phyloP scores from a whole-genome alignment of 2,113 vertebrate genomes.

The Chunga burmeisteri region DNA sequence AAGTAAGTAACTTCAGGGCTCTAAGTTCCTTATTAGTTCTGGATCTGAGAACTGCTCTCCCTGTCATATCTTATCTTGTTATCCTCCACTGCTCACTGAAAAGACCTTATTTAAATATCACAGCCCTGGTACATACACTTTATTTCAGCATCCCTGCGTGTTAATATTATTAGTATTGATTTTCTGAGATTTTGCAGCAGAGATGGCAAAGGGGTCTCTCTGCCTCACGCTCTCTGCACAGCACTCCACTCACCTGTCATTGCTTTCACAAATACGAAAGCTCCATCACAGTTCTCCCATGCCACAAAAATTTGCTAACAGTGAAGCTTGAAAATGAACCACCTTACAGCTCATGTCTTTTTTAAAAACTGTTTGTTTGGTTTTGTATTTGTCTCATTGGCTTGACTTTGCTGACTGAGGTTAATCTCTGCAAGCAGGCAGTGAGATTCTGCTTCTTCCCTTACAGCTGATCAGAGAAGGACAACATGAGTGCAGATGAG shows the following conservation, averaged over 20 bases:
- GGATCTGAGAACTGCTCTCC: background rate
- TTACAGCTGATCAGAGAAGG: background rate
- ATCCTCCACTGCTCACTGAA: background rate
- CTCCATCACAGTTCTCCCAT: background rate
- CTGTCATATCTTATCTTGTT: background rate
- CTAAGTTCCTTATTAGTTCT: conserved; percentile 9
- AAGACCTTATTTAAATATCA: conserved; percentile 31
- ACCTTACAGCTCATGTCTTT: background rate
- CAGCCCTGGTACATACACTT: background rate
- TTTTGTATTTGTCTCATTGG: background rate
- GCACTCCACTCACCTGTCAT: background rate
- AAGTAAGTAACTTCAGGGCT: conserved; percentile 5
- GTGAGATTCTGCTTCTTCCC: background rate
- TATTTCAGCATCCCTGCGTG: background rate
- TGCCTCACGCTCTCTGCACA: background rate
- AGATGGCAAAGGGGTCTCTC: background rate
- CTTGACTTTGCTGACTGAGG: background rate
- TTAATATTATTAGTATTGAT: conserved; percentile 22
- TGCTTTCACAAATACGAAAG: background rate
- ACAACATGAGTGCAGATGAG: background rate
- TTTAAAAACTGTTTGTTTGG: background rate
- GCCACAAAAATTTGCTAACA: background rate
- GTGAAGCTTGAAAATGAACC: background rate
- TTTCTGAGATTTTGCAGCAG: background rate
- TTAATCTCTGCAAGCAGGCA: background rate